phyloP scores from a whole-genome alignment of 2,113 vertebrate genomes.

The Cepphus grylle region DNA sequence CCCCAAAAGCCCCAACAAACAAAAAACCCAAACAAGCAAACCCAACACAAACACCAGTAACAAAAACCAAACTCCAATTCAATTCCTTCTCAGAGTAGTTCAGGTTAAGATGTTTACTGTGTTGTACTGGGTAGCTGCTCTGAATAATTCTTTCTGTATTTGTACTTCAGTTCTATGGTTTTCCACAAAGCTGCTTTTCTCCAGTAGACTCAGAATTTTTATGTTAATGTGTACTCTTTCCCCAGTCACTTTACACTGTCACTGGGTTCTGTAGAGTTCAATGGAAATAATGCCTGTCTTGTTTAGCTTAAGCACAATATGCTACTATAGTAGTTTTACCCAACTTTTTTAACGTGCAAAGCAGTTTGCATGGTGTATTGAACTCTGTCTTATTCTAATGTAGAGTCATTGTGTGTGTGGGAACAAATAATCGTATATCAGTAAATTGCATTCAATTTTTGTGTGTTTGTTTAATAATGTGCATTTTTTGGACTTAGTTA shows the following conservation, averaged over 20 bases:
- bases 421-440: background rate
- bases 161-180: background rate
- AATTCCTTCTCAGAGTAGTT: background rate
- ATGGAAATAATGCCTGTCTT: slow-evolving; percentile 45
- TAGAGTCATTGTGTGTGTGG: background rate
- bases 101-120: background rate
- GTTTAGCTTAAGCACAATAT: slow-evolving; percentile 46
- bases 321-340: background rate
- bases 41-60: background rate
- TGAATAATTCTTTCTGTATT: background rate
- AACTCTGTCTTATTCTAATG: background rate
- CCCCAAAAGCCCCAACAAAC: background rate
- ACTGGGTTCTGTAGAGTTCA: slow-evolving; percentile 20
- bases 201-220: slow-evolving; percentile 36
- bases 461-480: background rate
- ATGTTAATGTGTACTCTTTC: slow-evolving; percentile 36
- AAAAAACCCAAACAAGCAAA: background rate
- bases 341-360: background rate
- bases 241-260: slow-evolving; percentile 2
- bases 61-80: background rate
- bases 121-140: background rate
- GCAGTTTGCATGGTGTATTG: background rate
- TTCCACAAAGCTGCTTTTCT: slow-evolving; percentile 46
- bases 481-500: background rate
- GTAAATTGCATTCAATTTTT: background rate